Evolutionary conservation across 1,140 invertebrate genomes (phyloP), one percentile per base, ranked within the genome.

Genomic region (Stratiolaelaps scimitus): DNA sequence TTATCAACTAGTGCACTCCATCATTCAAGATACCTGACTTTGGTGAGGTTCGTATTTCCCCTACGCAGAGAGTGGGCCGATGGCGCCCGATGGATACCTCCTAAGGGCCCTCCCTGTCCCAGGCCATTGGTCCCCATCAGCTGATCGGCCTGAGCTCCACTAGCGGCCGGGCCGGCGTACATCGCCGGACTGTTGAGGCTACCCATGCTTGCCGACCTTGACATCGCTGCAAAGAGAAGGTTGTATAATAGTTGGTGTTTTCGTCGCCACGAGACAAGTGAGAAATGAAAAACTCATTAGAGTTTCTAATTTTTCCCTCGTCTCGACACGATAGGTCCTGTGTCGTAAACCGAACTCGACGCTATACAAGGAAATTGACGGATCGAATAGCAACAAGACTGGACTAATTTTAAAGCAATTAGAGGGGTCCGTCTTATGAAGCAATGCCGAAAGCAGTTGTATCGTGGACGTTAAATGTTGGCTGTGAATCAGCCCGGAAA

Each of bases 11-110:
- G n/a, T n/a, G n/a, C n/a, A n/a, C n/a, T n/a, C n/a, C n/a, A n/a
- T n/a, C n/a, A n/a, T n/a, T n/a, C n/a, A n/a, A n/a, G n/a, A n/a
- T 23, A 60, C 53, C 53, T 60, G 53, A 60, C 53, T 60, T 60
- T 60, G 53, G 53, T 60, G 53, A 60, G 53, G 53, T 60, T 60
- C 1, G 53, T 60, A 10, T 60, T 60, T 29, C 53, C 53, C 15
- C 53, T 26, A 2, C 53, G 53, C 23, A 60, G 10, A 26, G 53
- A 60, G 34, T 60, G 53, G 15, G 53, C 53, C 26, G 53, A 60
- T 1, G 53, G 53, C 15, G 53, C 53, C 26, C 53, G 13, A 60
- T 60, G 53, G 53, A 60, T 60, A 15, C 53, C 53, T 29, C 53
- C 53, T 15, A 60, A 34, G 26, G 53, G 26, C 26, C 53, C 53